These are phyloP conservation scores for Epizoanthus illoricatus DNA, from an alignment of 92 coral and sea anemone genomes.

Conservation along the genomic window DNA sequence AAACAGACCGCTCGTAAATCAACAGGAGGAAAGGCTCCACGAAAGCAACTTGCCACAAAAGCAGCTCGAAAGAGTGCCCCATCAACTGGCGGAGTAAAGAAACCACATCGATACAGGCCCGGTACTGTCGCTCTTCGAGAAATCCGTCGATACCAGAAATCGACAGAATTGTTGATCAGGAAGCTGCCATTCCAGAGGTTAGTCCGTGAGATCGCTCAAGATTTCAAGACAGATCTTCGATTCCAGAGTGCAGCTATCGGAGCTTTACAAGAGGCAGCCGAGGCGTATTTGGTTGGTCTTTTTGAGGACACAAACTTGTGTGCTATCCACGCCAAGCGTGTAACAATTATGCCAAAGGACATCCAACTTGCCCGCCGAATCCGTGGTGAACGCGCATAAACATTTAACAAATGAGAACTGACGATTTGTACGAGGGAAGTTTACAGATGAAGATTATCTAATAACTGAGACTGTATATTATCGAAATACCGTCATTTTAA, in stretches of 20 bases:
- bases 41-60: slow-evolving; percentile 95
- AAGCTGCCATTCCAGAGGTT: slow-evolving; percentile 98
- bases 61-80: slow-evolving; percentile 99
- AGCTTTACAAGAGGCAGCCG: slow-evolving; percentile 99
- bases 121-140: slow-evolving; percentile 99
- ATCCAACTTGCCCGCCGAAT: slow-evolving; percentile 98
- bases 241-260: slow-evolving; percentile 99
- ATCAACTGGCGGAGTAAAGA: slow-evolving; percentile 97
- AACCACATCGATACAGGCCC: slow-evolving; percentile 99
- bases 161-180: slow-evolving; percentile 98
- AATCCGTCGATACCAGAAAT: slow-evolving; percentile 99
- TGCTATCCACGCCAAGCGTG: slow-evolving; percentile 99
- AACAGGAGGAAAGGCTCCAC: slow-evolving; percentile 99
- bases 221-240: slow-evolving; percentile 98
- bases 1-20: slow-evolving; percentile 96
- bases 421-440: slow-evolving; percentile 25
- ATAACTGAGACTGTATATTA: slow-evolving; percentile 32
- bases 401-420: background rate
- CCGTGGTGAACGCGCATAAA: slow-evolving; percentile 73
- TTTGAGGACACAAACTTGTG: slow-evolving; percentile 99
- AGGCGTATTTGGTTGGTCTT: slow-evolving; percentile 96
- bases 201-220: slow-evolving; percentile 99
- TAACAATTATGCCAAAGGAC: slow-evolving; percentile 99
- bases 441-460: slow-evolving; percentile 19
- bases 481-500: slow-evolving; percentile 35